Conservation (phyloP, 2,797 vertebrate genomes). For the Tiaroga cobitis region DNA sequence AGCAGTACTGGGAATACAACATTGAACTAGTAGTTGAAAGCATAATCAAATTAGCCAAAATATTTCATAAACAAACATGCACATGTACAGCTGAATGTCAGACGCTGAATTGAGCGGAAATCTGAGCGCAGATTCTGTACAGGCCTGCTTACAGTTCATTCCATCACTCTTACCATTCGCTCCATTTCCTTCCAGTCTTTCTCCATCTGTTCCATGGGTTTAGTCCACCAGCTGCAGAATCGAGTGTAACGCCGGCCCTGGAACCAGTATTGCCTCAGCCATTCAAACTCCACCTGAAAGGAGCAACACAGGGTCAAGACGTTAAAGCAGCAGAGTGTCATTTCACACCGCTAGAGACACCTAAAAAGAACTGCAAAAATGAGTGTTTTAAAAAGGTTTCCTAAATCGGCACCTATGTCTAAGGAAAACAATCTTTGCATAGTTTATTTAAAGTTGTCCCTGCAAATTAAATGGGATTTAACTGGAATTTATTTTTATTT, state of each 20-base stretch:
- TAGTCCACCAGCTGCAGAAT: conserved; percentile 92
- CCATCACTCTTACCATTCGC: conserved; percentile 79
- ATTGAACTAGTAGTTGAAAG: neutral
- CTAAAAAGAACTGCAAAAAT: conserved; percentile 1
- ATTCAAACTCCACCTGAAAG: conserved; percentile 93
- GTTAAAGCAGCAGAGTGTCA: neutral
- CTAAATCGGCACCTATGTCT: neutral
- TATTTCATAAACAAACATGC: neutral
- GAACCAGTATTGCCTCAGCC: conserved; percentile 98
- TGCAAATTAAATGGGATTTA: neutral
- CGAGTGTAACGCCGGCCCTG: conserved; percentile 90
- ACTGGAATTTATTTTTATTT: neutral
- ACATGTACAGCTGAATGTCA: neutral
- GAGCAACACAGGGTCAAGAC: conserved; percentile 15
- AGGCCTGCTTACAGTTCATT: conserved; percentile 1
- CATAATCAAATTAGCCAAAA: conserved; percentile 11
- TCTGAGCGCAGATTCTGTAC: conserved; percentile 7
- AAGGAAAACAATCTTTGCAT: neutral
- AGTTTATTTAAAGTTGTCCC: neutral
- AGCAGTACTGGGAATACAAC: conserved; percentile 5
- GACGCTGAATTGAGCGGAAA: neutral
- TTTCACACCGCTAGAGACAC: neutral
- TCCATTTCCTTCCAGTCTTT: conserved; percentile 94
- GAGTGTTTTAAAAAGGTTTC: neutral
- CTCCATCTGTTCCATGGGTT: conserved; percentile 89